Percentiles rank a stretch among this genome's conserved stretches.
These are phyloP conservation scores for Zosterops hypoxanthus DNA, from an alignment of 2,113 vertebrate species.

Conservation along the genomic window DNA sequence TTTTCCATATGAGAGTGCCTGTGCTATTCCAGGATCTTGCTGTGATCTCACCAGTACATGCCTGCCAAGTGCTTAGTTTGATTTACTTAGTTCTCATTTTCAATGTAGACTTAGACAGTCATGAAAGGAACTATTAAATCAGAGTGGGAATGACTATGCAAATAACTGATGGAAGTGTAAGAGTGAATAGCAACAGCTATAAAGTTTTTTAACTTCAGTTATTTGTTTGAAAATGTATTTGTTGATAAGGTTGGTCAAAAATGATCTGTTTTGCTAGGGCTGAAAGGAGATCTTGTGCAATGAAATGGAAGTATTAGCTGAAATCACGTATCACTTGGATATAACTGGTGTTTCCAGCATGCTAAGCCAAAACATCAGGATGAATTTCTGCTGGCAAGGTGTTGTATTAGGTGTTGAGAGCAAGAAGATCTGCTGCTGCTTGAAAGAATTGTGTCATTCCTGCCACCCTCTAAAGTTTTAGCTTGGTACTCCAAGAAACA, in stretches of 20 bases:
- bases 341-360: neutral
- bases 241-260: neutral
- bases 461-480: neutral
- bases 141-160: constrained; percentile 14
- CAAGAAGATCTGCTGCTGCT: neutral
- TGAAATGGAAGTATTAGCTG: neutral
- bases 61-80: constrained; percentile 34
- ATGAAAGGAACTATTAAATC: constrained; percentile 17
- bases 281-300: neutral
- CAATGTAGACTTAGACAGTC: neutral
- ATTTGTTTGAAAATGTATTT: neutral
- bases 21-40: constrained; percentile 18
- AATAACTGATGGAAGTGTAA: neutral
- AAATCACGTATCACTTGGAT: neutral
- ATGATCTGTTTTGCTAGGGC: neutral
- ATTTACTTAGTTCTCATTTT: constrained; percentile 36
- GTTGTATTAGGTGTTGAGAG: neutral
- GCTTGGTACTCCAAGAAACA: neutral
- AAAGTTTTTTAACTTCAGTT: neutral
- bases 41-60: constrained; percentile 1
- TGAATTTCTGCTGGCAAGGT: neutral
- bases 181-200: neutral
- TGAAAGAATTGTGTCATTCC: neutral
- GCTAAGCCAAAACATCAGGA: neutral
- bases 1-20: neutral